Evolutionary conservation across 2,888 invertebrate species (phyloP).

Genomic region (Ophion obscuratus): DNA sequence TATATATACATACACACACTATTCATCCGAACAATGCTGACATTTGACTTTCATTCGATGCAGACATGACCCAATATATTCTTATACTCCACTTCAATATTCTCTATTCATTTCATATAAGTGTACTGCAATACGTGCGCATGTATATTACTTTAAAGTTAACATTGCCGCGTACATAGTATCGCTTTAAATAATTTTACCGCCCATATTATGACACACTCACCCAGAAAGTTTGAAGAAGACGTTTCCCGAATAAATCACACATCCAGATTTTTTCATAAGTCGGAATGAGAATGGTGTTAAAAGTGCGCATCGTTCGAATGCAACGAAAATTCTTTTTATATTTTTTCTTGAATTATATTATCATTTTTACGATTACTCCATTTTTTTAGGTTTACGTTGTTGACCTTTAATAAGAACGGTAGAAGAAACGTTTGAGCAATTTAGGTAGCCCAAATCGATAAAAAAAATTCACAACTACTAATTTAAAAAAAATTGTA

Average conservation of each 20-base stretch:
- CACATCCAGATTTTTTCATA: background rate
- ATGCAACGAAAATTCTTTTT: no score
- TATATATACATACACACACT: background rate
- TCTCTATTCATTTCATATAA: background rate
- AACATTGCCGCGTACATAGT: background rate
- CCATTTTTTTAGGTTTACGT: background rate
- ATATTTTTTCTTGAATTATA: no score
- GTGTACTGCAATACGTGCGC: background rate
- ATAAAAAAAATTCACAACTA: background rate
- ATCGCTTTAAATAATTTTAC: background rate
- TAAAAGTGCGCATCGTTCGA: background rate
- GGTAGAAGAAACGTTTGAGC: background rate
- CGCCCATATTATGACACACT: background rate
- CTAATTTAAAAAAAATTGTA: background rate
- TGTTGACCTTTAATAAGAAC: background rate
- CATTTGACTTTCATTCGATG: constrained; percentile 53
- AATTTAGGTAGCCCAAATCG: background rate
- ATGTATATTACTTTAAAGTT: background rate
- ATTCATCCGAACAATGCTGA: constrained; percentile 41
- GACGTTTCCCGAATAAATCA: background rate
- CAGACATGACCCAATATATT: constrained; percentile 9
- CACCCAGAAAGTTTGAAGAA: background rate
- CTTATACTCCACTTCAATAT: background rate
- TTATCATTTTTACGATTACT: no score
- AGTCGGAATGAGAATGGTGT: background rate